phyloP scores from a whole-genome alignment of 2,888 invertebrate genomes.

The Alloplasta piceator region DNA sequence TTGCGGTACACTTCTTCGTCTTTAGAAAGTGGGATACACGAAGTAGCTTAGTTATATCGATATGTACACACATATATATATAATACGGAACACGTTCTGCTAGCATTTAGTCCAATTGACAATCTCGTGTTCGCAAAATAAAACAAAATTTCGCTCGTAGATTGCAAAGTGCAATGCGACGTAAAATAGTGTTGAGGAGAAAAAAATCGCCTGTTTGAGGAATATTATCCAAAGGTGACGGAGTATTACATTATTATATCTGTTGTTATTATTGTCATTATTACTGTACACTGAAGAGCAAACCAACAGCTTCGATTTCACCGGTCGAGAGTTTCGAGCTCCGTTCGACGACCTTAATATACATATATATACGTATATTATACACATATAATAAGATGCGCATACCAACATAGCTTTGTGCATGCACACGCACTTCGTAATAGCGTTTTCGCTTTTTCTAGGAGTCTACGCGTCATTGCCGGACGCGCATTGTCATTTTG shows the following conservation, averaged over 20 bases:
- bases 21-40: slow-evolving; percentile 43
- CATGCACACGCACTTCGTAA: background rate
- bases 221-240: background rate
- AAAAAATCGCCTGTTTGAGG: background rate
- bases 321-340: slow-evolving; percentile 35
- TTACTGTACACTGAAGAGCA: slow-evolving; percentile 17
- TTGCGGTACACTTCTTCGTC: slow-evolving; percentile 2
- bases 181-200: slow-evolving; percentile 12
- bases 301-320: slow-evolving; percentile 52
- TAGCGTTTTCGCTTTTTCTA: slow-evolving; percentile 17
- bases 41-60: background rate
- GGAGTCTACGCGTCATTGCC: background rate
- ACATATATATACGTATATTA: background rate
- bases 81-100: slow-evolving; percentile 2
- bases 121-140: slow-evolving; percentile 5
- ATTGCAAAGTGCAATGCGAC: background rate
- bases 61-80: background rate
- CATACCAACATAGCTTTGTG: background rate
- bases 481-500: too few species aligned
- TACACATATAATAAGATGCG: background rate
- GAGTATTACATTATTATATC: slow-evolving; percentile 29
- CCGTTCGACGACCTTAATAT: slow-evolving; percentile 45
- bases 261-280: slow-evolving; percentile 1
- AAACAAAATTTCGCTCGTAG: background rate
- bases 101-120: background rate